A percentile compares a stretch with the other conserved stretches of the same genome.
These are phyloP conservation scores for Tenthredo mesomela DNA, from an alignment of 2,888 invertebrate genomes.

Conservation along the genomic window DNA sequence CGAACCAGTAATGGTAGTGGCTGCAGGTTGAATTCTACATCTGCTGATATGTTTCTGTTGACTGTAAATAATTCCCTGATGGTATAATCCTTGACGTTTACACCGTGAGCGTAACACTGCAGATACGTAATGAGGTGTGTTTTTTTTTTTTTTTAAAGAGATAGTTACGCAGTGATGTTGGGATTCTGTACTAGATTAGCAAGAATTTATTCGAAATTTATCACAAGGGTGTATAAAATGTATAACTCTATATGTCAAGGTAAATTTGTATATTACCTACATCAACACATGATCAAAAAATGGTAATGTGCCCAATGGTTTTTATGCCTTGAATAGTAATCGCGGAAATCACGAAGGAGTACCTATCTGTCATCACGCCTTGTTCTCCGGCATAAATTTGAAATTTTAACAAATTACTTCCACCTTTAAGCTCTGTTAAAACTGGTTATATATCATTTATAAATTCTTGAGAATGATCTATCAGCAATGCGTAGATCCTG, in stretches of 20 bases:
- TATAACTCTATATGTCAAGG: background rate
- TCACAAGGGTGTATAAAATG: background rate
- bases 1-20: slow-evolving; percentile 5
- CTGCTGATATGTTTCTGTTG: background rate
- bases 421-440: background rate
- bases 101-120: background rate
- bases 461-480: background rate
- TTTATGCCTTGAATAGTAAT: slow-evolving; percentile 5
- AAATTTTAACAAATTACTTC: background rate
- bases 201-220: background rate
- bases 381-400: background rate
- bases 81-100: background rate
- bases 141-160: background rate
- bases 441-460: background rate
- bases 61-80: background rate
- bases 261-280: background rate
- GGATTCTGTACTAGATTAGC: background rate
- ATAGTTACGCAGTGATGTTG: background rate
- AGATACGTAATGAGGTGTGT: background rate
- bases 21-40: background rate
- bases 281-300: background rate
- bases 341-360: background rate
- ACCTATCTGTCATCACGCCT: background rate
- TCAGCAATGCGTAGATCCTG: background rate
- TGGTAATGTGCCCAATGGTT: background rate